These are phyloP conservation scores for Trichogramma evanescens DNA, from an alignment of 2,888 invertebrate species.

Conservation along the genomic window DNA sequence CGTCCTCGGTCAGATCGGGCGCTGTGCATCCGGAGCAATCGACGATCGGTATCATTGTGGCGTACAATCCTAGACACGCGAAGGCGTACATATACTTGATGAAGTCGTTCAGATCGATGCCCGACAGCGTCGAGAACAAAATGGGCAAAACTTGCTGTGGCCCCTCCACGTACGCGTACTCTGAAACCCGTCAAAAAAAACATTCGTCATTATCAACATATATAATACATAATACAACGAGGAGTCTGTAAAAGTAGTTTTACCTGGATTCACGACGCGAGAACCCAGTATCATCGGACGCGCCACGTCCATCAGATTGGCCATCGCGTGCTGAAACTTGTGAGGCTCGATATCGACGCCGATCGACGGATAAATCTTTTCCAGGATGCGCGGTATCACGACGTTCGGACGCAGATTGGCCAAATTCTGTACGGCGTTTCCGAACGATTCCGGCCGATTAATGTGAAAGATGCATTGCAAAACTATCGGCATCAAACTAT, in stretches of 20 bases:
- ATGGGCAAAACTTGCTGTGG: slow-evolving; percentile 75
- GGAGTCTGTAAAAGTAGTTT: background rate
- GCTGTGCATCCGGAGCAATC: slow-evolving; percentile 75
- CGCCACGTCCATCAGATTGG: slow-evolving; percentile 63
- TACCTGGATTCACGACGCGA: slow-evolving; percentile 38
- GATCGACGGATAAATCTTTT: slow-evolving; percentile 71
- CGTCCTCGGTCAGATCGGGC: slow-evolving; percentile 69
- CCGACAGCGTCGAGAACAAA: slow-evolving; percentile 73
- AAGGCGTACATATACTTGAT: slow-evolving; percentile 69
- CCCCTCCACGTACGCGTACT: slow-evolving; percentile 62
- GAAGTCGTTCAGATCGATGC: slow-evolving; percentile 84
- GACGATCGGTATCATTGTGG: slow-evolving; percentile 72
- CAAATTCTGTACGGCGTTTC: slow-evolving; percentile 65
- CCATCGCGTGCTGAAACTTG: slow-evolving; percentile 66
- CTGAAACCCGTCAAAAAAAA: slow-evolving; percentile 33
- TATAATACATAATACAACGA: background rate
- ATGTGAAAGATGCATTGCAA: slow-evolving; percentile 76
- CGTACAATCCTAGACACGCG: slow-evolving; percentile 70
- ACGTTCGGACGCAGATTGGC: slow-evolving; percentile 73
- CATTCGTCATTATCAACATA: background rate
- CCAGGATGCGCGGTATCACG: slow-evolving; percentile 75
- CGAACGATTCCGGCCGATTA: slow-evolving; percentile 47
- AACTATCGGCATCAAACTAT: slow-evolving; percentile 65
- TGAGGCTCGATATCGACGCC: slow-evolving; percentile 87
- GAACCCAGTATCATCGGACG: slow-evolving; percentile 55